Conservation (phyloP, 2,797 vertebrate species). For the Botia almorhae region DNA sequence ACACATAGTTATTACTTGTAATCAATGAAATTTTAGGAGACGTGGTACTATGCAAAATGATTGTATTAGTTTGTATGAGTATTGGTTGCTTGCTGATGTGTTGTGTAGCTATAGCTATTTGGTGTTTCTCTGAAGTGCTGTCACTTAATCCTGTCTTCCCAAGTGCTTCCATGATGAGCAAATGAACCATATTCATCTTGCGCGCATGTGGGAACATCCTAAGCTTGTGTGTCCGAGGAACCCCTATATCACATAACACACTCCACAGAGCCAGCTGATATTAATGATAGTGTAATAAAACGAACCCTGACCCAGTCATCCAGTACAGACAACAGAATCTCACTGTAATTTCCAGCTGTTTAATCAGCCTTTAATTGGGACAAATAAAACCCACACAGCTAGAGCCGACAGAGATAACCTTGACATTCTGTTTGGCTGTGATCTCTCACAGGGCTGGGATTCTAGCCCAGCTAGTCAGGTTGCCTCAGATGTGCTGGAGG, state of each 20-base stretch:
- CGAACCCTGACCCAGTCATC: conserved; percentile 3
- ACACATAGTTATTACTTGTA: no score
- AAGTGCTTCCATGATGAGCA: conserved; percentile 21
- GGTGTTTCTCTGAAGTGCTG: background rate
- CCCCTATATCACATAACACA: conserved; percentile 20
- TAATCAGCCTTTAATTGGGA: conserved; percentile 53
- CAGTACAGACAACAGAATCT: background rate
- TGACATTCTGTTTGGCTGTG: conserved; percentile 38
- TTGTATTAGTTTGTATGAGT: no score
- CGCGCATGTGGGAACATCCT: conserved; percentile 5
- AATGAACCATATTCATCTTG: background rate
- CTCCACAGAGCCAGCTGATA: conserved; percentile 16
- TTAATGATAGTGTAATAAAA: conserved; percentile 31
- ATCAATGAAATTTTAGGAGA: no score
- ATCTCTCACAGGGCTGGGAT: conserved; percentile 29
- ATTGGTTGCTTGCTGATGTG: background rate
- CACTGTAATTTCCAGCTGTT: conserved; percentile 45
- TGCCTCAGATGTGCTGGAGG: conserved; percentile 14
- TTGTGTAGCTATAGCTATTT: background rate
- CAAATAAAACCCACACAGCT: conserved; percentile 41
- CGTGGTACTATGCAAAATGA: no score
- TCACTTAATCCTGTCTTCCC: background rate
- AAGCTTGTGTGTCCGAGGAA: background rate
- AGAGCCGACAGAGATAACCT: conserved; percentile 28
- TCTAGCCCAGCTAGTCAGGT: conserved; percentile 19